These are phyloP conservation scores for Pseudomyrmex sp. DNA, from an alignment of 1,140 invertebrate species.

Conservation along the genomic window DNA sequence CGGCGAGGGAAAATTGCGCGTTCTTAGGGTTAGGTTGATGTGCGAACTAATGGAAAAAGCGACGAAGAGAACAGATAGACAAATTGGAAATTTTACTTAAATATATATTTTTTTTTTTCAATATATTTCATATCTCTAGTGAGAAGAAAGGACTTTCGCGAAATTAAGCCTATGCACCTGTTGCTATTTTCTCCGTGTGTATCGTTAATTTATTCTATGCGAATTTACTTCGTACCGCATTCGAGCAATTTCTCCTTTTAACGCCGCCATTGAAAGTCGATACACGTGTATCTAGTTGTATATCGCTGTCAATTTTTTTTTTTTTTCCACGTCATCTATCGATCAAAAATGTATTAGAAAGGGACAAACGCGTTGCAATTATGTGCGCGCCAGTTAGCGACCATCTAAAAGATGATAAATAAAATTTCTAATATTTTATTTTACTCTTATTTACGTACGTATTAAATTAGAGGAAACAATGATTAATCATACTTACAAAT, in stretches of 20 bases:
- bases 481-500: no score
- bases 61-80: constrained; percentile 8
- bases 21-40: not conserved
- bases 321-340: constrained; percentile 5
- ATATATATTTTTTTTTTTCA: no score
- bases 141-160: constrained; percentile 34
- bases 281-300: not conserved
- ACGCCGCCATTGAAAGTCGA: constrained; percentile 28
- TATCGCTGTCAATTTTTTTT: not conserved
- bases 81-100: no score
- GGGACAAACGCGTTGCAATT: no score
- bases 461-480: no score
- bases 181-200: constrained; percentile 41
- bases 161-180: constrained; percentile 33
- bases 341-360: no score
- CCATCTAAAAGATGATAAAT: no score
- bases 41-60: not conserved
- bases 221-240: not conserved
- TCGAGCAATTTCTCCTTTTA: constrained; percentile 48
- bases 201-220: constrained; percentile 40
- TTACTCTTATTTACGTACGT: no score
- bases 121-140: not conserved
- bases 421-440: no score
- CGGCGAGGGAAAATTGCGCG: not conserved
- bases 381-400: no score